Conservation (phyloP, 2,797 vertebrate species). For the Carcharodon carcharias region DNA sequence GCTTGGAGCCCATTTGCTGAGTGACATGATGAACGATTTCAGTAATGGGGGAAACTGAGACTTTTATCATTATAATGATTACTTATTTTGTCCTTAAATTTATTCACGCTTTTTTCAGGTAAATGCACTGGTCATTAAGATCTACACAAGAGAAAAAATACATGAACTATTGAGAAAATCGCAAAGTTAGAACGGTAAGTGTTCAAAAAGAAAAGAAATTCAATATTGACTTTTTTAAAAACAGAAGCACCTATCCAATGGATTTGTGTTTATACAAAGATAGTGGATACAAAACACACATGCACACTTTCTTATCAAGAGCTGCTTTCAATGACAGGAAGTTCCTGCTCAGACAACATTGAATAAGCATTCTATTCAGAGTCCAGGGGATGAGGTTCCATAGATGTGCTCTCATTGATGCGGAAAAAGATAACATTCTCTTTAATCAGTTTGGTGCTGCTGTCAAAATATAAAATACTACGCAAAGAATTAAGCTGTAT, state of each 20-base stretch:
- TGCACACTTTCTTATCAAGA: not conserved
- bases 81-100: slow-evolving; percentile 10
- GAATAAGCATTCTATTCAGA: slow-evolving; percentile 31
- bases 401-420: slow-evolving; percentile 6
- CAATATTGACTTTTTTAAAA: not conserved
- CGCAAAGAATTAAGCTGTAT: not conserved
- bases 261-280: slow-evolving; percentile 3
- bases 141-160: not conserved
- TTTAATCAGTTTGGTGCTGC: slow-evolving; percentile 12
- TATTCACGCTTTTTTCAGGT: not conserved
- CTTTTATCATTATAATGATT: not conserved
- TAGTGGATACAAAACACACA: slow-evolving; percentile 2
- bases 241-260: not conserved
- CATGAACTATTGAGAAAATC: not conserved
- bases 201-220: not conserved
- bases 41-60: not conserved
- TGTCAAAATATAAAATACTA: not conserved
- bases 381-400: slow-evolving; percentile 17
- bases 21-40: not conserved
- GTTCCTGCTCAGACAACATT: not conserved
- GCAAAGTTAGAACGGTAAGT: not conserved
- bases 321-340: slow-evolving; percentile 28
- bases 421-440: not conserved
- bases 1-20: not conserved
- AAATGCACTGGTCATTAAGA: not conserved